Evolutionary conservation across 2,113 vertebrate species (phyloP).

Genomic region (Mellivora capensis): DNA sequence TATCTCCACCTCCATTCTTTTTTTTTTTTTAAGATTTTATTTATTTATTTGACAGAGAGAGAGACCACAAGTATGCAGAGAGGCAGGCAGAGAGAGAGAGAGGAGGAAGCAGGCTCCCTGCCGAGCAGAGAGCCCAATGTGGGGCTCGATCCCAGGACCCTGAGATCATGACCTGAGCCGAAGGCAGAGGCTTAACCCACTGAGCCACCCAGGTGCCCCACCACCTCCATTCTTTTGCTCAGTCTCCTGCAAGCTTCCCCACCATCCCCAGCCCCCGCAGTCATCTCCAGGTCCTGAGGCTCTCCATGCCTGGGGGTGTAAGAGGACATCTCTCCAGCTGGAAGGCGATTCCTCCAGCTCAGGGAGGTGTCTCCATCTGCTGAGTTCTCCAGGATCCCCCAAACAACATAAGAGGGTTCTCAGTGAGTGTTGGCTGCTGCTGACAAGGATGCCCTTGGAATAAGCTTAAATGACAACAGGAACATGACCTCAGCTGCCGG

Average conservation of each 20-base stretch:
- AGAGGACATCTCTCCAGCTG: not conserved
- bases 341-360: not conserved
- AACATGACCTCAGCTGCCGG: not conserved
- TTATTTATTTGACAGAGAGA: too few relatives aligned
- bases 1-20: not conserved
- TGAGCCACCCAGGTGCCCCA: too few relatives aligned
- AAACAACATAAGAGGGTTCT: not conserved
- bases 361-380: not conserved
- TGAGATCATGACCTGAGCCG: too few relatives aligned
- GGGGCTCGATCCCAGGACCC: too few relatives aligned
- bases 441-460: not conserved
- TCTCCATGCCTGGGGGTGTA: not conserved
- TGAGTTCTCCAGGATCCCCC: too few relatives aligned
- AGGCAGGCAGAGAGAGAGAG: too few relatives aligned
- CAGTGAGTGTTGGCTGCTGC: not conserved
- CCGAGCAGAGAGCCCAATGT: too few relatives aligned
- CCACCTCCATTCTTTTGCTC: not conserved
- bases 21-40: too few relatives aligned
- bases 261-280: too few relatives aligned
- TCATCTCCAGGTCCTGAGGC: not conserved
- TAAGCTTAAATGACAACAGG: not conserved
- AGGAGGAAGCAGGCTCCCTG: too few relatives aligned
- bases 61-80: too few relatives aligned
- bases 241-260: not conserved
- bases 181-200: too few relatives aligned